These are phyloP conservation scores for Eupelmus urozonus DNA, from an alignment of 2,888 invertebrate genomes.

Conservation along the genomic window DNA sequence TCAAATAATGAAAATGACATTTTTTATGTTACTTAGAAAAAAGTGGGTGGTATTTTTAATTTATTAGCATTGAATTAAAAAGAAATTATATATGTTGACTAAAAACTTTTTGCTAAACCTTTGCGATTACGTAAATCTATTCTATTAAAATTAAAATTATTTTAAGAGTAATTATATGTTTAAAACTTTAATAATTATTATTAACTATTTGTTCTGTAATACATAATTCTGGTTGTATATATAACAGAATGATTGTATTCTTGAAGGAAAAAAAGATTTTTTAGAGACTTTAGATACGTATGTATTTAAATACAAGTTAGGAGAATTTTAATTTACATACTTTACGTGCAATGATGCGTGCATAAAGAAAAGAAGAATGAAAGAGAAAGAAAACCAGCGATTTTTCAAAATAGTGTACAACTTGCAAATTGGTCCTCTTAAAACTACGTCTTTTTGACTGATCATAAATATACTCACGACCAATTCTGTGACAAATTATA, in stretches of 20 bases:
- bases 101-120: too few relatives aligned
- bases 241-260: conserved; percentile 11
- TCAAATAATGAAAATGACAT: too few relatives aligned
- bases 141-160: conserved; percentile 10
- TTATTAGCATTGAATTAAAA: too few relatives aligned
- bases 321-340: conserved; percentile 33
- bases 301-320: conserved; percentile 6
- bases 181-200: conserved; percentile 7
- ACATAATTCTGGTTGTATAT: conserved; percentile 34
- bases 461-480: conserved; percentile 46
- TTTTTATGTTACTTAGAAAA: too few relatives aligned
- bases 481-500: conserved; percentile 42
- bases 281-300: conserved; percentile 20
- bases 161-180: conserved; percentile 25
- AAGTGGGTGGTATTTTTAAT: too few relatives aligned
- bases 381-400: conserved; percentile 40
- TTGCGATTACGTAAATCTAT: background rate
- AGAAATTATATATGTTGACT: too few relatives aligned
- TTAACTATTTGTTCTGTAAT: conserved; percentile 21
- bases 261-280: background rate
- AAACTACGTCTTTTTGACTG: conserved; percentile 29
- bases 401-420: conserved; percentile 31
- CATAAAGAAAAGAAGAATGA: too few relatives aligned
- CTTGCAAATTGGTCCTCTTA: conserved; percentile 44
- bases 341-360: conserved; percentile 30